Evolutionary conservation across 2,797 vertebrate species (phyloP), one percentile per base, ranked within the genome.

Genomic region (Pipistrellus pipistrellus): DNA sequence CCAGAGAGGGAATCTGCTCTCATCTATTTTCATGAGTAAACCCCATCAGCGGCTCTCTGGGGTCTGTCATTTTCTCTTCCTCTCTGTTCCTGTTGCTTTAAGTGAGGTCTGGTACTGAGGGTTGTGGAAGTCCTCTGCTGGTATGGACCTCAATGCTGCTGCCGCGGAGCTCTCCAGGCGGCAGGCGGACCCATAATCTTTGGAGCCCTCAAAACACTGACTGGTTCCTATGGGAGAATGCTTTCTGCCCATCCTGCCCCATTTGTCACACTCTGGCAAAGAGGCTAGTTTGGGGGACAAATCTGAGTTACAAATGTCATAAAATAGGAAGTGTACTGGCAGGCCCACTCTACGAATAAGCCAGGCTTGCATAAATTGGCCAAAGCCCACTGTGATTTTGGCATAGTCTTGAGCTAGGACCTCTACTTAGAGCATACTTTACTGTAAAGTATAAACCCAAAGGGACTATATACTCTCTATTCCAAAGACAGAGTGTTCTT

Each of bases 121-220:
- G 5, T 0, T 44, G 6, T 35, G 30, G 44, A 66, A 30, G 30
- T 12, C 57, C 25, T 7, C 30, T 15, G 18, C 18, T 51, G 44
- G 1, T 0, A 0, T 30, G 44, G 17, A 62, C 4, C 1, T 17
- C 27, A 62, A 2, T 6, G 27, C 30, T 15, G 23, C 21, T 66
- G 44, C 3, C 0, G 0, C 27, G n/a, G 11, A 55, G 4, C 1
- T 13, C 21, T 69, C 53, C n/a, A 53, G 41, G 6, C n/a, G 27
- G 6, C 8, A 68, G 64, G 59, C 2, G 4, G 10, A 6, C 4
- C 11, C 59, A 12, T 35, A 18, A 20, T 59, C 75, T 78, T 51
- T 64, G 15, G 83, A 78, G 72, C 3, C 4, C 15, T 92, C 51
- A 30, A 17, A 66, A 81, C 66, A 53, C n/a, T 27, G n/a, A 23